These are phyloP conservation scores for Cyrtodaria siliqua DNA, from an alignment of 2,888 invertebrate genomes.

Conservation along the genomic window DNA sequence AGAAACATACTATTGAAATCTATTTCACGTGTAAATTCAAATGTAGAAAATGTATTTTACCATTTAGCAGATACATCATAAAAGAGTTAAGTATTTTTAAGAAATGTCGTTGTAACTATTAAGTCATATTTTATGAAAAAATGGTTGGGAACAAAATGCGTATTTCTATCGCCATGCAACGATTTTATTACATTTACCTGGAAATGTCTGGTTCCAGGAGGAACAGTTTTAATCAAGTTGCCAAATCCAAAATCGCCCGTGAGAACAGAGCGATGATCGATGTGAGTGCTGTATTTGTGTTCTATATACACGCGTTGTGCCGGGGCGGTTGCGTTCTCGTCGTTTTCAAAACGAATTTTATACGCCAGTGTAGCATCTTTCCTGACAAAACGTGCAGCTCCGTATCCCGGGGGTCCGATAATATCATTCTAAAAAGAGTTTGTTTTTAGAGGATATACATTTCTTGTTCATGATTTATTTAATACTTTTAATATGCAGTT, in stretches of 20 bases:
- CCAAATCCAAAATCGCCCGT: slow-evolving; percentile 43
- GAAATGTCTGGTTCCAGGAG: slow-evolving; percentile 3
- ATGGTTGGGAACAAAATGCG: too few relatives aligned
- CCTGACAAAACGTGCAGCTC: slow-evolving; percentile 38
- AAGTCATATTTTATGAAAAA: too few relatives aligned
- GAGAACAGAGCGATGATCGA: slow-evolving; percentile 27
- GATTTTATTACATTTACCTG: too few relatives aligned
- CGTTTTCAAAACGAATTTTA: slow-evolving; percentile 53
- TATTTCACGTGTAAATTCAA: too few relatives aligned
- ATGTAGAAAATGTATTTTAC: too few relatives aligned
- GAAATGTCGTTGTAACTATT: too few relatives aligned
- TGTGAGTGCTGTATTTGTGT: slow-evolving; percentile 26
- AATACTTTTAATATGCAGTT: too few relatives aligned
- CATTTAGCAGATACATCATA: too few relatives aligned
- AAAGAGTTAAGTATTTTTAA: too few relatives aligned
- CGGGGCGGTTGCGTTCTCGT: slow-evolving; percentile 52
- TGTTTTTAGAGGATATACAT: too few relatives aligned
- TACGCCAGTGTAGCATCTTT: slow-evolving; percentile 21
- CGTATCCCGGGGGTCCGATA: slow-evolving; percentile 47
- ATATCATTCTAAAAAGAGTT: slow-evolving; percentile 52
- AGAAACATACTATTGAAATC: too few relatives aligned
- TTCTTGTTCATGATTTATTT: too few relatives aligned
- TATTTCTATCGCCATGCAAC: not conserved
- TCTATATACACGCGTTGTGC: slow-evolving; percentile 49
- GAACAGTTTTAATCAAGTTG: slow-evolving; percentile 24